Percentiles rank a stretch among this genome's conserved stretches.
Evolutionary conservation across 2,888 invertebrate genomes (phyloP).

Genomic region (Punctoribates punctum): DNA sequence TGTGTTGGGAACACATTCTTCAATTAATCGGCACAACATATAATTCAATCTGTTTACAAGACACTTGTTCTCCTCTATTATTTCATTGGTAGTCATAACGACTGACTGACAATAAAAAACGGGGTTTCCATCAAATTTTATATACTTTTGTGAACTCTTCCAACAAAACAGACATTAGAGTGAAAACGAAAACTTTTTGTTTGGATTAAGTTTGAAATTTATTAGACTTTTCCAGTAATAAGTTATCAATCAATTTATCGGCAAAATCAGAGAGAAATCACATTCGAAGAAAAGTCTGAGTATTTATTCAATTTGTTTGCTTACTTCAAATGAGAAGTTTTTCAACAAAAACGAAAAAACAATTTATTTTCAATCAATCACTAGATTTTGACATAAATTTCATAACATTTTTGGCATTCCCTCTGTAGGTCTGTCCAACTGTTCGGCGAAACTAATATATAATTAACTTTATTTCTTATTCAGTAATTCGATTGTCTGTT

Average conservation of each 20-base stretch:
- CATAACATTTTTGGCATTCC: not conserved
- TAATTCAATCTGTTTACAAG: constrained; percentile 27
- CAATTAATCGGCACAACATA: constrained; percentile 31
- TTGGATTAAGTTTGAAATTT: too few species aligned
- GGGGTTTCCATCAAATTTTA: not conserved
- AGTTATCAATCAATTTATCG: too few species aligned
- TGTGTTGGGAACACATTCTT: constrained; percentile 5
- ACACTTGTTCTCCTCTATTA: constrained; percentile 17
- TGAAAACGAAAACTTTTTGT: too few species aligned
- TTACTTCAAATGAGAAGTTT: too few species aligned
- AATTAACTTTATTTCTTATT: constrained; percentile 13
- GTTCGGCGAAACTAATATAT: not conserved
- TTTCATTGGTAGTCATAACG: not conserved
- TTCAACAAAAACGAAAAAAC: not conserved
- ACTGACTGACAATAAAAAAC: not conserved
- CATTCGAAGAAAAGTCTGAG: too few species aligned
- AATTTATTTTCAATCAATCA: constrained; percentile 10
- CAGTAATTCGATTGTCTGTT: not conserved
- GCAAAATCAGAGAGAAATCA: too few species aligned
- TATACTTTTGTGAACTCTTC: not conserved
- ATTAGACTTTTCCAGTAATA: too few species aligned
- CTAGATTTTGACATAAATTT: not conserved
- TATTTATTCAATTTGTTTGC: too few species aligned
- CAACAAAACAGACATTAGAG: too few species aligned
- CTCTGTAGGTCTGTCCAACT: not conserved